A percentile compares a stretch with the other conserved stretches of the same genome.
Conservation (phyloP, 2,797 vertebrate genomes). For the Poecile montanus region DNA sequence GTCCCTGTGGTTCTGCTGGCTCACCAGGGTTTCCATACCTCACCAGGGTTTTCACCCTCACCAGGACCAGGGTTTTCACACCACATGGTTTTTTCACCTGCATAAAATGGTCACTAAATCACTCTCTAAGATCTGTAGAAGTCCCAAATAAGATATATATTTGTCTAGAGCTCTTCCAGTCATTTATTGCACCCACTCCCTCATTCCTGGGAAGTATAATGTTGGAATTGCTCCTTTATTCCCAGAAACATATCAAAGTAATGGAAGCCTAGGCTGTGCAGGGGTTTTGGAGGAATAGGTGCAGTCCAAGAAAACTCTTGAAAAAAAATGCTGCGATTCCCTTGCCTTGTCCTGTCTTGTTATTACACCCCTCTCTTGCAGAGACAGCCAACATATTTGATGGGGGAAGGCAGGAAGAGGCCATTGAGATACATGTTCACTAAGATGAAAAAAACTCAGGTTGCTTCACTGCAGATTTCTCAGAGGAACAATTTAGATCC, state of each 20-base stretch:
- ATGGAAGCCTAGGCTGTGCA: background rate
- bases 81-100: background rate
- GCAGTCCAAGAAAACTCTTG: background rate
- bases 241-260: background rate
- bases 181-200: background rate
- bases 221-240: background rate
- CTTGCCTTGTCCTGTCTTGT: background rate
- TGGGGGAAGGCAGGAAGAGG: background rate
- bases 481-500: background rate
- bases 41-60: background rate
- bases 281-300: background rate
- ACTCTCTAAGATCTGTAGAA: background rate
- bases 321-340: background rate
- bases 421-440: background rate
- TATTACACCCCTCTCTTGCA: background rate
- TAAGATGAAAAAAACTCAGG: background rate
- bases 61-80: background rate
- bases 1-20: background rate
- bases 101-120: background rate
- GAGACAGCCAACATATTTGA: background rate
- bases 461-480: background rate
- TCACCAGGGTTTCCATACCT: background rate
- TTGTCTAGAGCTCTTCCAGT: background rate
- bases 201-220: background rate
- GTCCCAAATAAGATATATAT: rapidly evolving